A percentile compares a stretch with the other conserved stretches of the same genome.
These are phyloP conservation scores for Euproctis similis DNA, from an alignment of 2,888 invertebrate genomes.

Conservation along the genomic window DNA sequence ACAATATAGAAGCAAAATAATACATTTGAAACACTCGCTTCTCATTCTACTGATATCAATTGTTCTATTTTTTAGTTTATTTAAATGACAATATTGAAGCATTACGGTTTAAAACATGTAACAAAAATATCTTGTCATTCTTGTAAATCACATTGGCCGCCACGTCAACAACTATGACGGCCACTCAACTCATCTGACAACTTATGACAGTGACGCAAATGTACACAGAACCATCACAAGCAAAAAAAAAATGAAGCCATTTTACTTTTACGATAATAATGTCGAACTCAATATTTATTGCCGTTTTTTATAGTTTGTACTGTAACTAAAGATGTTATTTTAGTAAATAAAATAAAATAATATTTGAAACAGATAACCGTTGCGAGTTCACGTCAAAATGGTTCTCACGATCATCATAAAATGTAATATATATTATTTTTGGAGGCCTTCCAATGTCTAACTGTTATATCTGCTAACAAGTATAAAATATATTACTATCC, in stretches of 20 bases:
- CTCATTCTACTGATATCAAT: too few relatives aligned
- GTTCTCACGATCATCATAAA: constrained; percentile 42
- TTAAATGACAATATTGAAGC: constrained; percentile 4
- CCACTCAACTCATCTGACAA: constrained; percentile 13
- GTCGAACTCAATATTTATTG: constrained; percentile 48
- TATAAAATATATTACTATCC: constrained; percentile 16
- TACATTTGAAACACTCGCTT: too few relatives aligned
- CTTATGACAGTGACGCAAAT: constrained; percentile 26
- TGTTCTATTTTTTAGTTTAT: constrained; percentile 1
- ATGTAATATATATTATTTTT: constrained; percentile 46
- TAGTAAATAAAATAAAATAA: constrained; percentile 59
- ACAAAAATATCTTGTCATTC: constrained; percentile 23
- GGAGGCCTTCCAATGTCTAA: constrained; percentile 53
- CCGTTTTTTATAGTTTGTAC: constrained; percentile 40
- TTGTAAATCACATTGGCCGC: constrained; percentile 29
- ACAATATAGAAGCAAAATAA: too few relatives aligned
- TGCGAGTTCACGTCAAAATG: constrained; percentile 27
- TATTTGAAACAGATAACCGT: constrained; percentile 23
- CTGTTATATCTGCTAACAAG: constrained; percentile 25
- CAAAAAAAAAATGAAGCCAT: constrained; percentile 30
- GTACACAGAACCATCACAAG: constrained; percentile 18
- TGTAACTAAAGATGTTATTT: constrained; percentile 56
- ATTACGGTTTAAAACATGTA: too few relatives aligned
- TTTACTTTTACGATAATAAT: constrained; percentile 41
- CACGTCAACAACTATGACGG: constrained; percentile 11